A percentile compares a stretch with the other conserved stretches of the same genome.
These are phyloP conservation scores for Manis crassicaudata DNA, from an alignment of 2,797 vertebrate genomes.

Conservation along the genomic window DNA sequence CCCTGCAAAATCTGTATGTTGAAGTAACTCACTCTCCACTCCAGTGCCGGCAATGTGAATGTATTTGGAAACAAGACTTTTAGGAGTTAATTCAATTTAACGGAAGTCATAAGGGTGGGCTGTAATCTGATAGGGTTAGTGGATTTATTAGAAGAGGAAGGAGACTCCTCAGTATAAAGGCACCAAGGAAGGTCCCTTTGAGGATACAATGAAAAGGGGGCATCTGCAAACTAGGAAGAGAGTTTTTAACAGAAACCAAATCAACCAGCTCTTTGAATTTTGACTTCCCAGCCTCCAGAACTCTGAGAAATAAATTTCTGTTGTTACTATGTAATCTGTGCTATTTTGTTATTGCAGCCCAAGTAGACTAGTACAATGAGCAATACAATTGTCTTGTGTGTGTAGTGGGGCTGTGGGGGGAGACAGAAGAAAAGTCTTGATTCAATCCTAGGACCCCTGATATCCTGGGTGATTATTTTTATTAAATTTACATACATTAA, in stretches of 20 bases:
- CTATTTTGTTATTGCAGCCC: background rate
- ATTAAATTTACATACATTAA: background rate
- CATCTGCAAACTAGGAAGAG: background rate
- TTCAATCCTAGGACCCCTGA: background rate
- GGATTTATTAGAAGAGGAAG: background rate
- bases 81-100: background rate
- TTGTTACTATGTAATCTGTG: background rate
- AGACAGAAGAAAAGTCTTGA: background rate
- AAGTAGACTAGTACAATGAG: background rate
- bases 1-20: background rate
- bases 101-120: background rate
- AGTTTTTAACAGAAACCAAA: background rate
- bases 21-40: background rate
- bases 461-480: background rate
- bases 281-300: background rate
- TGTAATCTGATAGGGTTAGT: background rate
- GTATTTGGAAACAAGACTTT: background rate
- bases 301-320: background rate
- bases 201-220: background rate
- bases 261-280: background rate
- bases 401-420: fast-evolving
- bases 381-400: background rate
- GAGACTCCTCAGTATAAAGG: background rate
- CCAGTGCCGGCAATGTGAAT: background rate
- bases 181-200: background rate